phyloP scores from a whole-genome alignment of 1,140 invertebrate genomes.

The Stenopsyche tienmushanensis region DNA sequence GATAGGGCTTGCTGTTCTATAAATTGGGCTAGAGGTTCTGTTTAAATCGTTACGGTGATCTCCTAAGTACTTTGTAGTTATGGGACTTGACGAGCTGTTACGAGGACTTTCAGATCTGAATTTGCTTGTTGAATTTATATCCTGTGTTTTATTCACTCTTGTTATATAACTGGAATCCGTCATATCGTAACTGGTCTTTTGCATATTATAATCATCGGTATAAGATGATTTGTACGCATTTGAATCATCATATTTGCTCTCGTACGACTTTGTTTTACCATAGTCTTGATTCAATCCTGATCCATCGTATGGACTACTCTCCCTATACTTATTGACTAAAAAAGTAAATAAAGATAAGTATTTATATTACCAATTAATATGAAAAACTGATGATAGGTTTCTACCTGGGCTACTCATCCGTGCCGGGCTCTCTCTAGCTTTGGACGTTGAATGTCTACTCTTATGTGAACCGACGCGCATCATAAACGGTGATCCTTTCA shows the following conservation, averaged over 20 bases:
- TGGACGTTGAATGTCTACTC: constrained; percentile 53
- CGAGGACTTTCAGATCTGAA: constrained; percentile 53
- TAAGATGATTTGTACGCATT: constrained; percentile 52
- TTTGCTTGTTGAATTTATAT: constrained; percentile 43
- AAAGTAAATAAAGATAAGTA: constrained; percentile 10
- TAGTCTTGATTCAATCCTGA: constrained; percentile 19
- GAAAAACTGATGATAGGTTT: constrained; percentile 5
- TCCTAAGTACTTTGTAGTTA: constrained; percentile 53
- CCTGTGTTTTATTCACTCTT: constrained; percentile 48
- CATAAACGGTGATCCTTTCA: constrained; percentile 86
- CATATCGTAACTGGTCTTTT: constrained; percentile 52
- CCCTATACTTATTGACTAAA: constrained; percentile 37
- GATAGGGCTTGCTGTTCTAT: constrained; percentile 49
- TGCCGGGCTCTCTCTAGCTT: constrained; percentile 52
- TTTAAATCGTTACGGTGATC: constrained; percentile 50
- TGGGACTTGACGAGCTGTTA: constrained; percentile 53
- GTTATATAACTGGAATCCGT: constrained; percentile 50
- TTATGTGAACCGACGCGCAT: constrained; percentile 70
- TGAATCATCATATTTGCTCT: constrained; percentile 43
- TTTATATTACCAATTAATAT: constrained; percentile 8
- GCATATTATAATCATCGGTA: constrained; percentile 44
- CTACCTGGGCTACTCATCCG: constrained; percentile 38
- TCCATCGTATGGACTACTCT: constrained; percentile 33
- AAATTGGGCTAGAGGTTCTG: constrained; percentile 34
- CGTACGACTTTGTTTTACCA: constrained; percentile 14